A percentile compares a stretch with the other conserved stretches of the same genome.
phyloP scores from a whole-genome alignment of 1,140 invertebrate species.

The Drosophila pandora region DNA sequence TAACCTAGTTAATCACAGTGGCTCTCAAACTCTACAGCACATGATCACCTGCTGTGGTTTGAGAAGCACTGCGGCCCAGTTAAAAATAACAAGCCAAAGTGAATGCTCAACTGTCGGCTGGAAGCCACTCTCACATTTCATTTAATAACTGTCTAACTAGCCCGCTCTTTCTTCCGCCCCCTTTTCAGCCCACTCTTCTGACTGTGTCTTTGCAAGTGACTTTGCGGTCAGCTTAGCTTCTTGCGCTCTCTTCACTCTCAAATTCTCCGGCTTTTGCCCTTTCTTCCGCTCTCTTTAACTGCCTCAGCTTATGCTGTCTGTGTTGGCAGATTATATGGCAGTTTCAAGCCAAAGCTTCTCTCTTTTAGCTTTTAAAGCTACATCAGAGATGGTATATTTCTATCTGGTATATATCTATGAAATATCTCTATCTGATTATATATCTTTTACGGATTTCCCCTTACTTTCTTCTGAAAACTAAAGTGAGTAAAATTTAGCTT shows the following conservation, averaged over 20 bases:
- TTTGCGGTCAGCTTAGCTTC: constrained; percentile 38
- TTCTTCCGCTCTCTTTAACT: constrained; percentile 14
- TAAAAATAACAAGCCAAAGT: constrained; percentile 24
- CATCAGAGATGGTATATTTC: too few species aligned
- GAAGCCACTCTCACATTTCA: constrained; percentile 24
- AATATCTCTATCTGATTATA: too few species aligned
- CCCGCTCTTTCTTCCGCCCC: constrained; percentile 1
- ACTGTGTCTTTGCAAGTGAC: constrained; percentile 33
- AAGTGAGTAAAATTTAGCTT: neutral
- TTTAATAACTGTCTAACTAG: constrained; percentile 32
- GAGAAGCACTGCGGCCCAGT: constrained; percentile 2
- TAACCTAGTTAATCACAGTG: neutral
- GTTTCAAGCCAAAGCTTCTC: neutral
- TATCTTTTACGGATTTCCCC: too few species aligned
- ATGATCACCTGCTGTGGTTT: constrained; percentile 22
- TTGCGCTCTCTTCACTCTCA: constrained; percentile 20
- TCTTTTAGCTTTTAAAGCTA: neutral
- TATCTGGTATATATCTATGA: too few species aligned
- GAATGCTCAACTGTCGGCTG: constrained; percentile 4
- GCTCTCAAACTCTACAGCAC: neutral
- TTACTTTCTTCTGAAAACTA: too few species aligned
- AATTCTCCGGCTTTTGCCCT: neutral
- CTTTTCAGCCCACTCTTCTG: constrained; percentile 1
- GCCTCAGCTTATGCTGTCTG: neutral
- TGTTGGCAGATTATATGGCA: neutral